Evolutionary conservation across 2,888 invertebrate genomes (phyloP).

Genomic region (Drosophila flavopinicola): DNA sequence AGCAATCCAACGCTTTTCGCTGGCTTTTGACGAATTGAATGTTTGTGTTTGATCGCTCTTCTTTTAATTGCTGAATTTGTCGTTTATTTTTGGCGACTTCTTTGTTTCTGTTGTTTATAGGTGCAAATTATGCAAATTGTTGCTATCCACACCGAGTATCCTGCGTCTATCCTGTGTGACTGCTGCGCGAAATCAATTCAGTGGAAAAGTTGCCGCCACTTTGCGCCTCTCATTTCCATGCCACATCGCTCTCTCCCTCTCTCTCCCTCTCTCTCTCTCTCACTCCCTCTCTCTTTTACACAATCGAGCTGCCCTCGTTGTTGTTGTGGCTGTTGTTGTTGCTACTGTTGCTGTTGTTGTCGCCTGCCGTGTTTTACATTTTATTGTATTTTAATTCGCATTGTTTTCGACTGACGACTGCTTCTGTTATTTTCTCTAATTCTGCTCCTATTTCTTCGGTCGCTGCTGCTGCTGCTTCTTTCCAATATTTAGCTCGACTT

Average conservation of each 20-base stretch:
- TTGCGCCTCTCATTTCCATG: slow-evolving; percentile 54
- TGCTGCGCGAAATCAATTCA: slow-evolving; percentile 65
- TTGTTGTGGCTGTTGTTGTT: slow-evolving; percentile 7
- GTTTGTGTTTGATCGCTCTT: no score
- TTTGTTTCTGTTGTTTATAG: background rate
- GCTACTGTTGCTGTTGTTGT: slow-evolving; percentile 15
- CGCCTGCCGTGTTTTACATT: slow-evolving; percentile 65
- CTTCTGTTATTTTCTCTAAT: background rate
- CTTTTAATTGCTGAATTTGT: no score
- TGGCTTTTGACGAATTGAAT: no score
- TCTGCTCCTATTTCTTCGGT: background rate
- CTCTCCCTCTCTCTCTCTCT: background rate
- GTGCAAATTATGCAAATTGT: background rate
- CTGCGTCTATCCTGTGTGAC: slow-evolving; percentile 32
- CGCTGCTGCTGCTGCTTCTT: background rate
- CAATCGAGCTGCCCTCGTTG: slow-evolving; percentile 4
- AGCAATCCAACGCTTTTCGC: no score
- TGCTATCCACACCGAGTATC: slow-evolving; percentile 49
- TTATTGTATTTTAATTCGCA: slow-evolving; percentile 79
- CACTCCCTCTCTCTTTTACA: background rate
- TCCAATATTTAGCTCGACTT: slow-evolving; percentile 38
- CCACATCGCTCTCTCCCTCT: slow-evolving; percentile 4
- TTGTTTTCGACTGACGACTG: slow-evolving; percentile 50
- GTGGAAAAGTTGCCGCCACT: slow-evolving; percentile 75
- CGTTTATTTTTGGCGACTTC: no score